A percentile compares a stretch with the other conserved stretches of the same genome.
Conservation (phyloP, 2,113 vertebrate genomes). For the Falco punctatus region DNA sequence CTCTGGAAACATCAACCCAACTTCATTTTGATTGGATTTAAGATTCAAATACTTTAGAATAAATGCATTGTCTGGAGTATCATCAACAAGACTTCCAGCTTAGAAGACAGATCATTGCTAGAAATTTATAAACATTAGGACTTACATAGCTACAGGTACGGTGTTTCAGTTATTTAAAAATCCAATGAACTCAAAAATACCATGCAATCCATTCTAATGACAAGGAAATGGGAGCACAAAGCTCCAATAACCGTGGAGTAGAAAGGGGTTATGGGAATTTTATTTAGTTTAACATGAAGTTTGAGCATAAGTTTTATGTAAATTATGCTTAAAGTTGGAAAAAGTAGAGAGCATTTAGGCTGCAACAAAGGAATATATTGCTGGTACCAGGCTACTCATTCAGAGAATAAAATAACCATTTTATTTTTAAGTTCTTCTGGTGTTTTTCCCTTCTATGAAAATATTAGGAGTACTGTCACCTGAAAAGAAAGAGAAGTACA, state of each 20-base stretch:
- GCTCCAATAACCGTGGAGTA: neutral
- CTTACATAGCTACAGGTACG: neutral
- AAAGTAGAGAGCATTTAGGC: neutral
- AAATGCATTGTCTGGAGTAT: neutral
- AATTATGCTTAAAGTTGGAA: neutral
- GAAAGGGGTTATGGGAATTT: conserved; percentile 3
- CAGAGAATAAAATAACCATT: neutral
- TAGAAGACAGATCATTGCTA: neutral
- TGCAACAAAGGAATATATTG: neutral
- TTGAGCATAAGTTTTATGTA: neutral
- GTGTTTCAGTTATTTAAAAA: neutral
- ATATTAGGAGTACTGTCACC: neutral
- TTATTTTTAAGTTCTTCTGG: neutral
- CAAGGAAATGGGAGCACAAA: neutral
- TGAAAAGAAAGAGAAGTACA: neutral
- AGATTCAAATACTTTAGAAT: neutral
- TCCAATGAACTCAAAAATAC: conserved; percentile 18
- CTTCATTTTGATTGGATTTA: neutral
- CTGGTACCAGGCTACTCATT: neutral
- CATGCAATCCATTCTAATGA: neutral
- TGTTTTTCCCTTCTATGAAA: neutral
- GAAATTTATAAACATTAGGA: neutral
- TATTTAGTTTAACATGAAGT: neutral
- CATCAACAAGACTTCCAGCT: neutral
- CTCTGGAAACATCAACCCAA: neutral